A percentile compares a stretch with the other conserved stretches of the same genome.
phyloP scores from a whole-genome alignment of 1,140 invertebrate genomes.

The Brachionus rubens region DNA sequence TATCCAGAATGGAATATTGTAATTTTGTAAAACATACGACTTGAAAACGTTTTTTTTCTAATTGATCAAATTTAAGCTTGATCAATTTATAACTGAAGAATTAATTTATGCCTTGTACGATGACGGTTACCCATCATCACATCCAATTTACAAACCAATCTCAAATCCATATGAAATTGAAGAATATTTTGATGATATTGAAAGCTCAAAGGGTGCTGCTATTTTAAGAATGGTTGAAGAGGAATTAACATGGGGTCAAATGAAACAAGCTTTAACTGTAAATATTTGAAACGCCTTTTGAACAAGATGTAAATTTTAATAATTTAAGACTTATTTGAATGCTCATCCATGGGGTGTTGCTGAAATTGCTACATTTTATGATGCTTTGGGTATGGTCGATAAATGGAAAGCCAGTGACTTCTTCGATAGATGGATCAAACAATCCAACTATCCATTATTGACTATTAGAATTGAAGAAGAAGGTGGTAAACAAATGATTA shows the following conservation, averaged over 20 bases:
- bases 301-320: not conserved
- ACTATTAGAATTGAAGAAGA: not conserved
- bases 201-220: slow-evolving; percentile 27
- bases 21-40: too few species aligned
- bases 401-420: slow-evolving; percentile 17
- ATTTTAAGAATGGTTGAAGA: slow-evolving; percentile 46
- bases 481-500: not conserved
- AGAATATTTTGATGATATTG: slow-evolving; percentile 44
- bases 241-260: not conserved
- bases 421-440: slow-evolving; percentile 10
- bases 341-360: slow-evolving; percentile 33
- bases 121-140: slow-evolving; percentile 20
- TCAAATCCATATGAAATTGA: slow-evolving; percentile 34
- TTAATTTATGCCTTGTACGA: not conserved
- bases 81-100: slow-evolving; percentile 44
- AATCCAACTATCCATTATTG: slow-evolving; percentile 36
- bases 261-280: slow-evolving; percentile 24
- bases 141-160: slow-evolving; percentile 33
- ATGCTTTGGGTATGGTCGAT: not conserved
- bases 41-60: not conserved
- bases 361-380: slow-evolving; percentile 15
- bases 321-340: slow-evolving; percentile 26
- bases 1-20: slow-evolving; percentile 42
- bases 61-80: not conserved
- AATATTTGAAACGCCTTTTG: too few species aligned